Evolutionary conservation across 2,113 vertebrate species (phyloP).

Genomic region (Geothlypis trichas): DNA sequence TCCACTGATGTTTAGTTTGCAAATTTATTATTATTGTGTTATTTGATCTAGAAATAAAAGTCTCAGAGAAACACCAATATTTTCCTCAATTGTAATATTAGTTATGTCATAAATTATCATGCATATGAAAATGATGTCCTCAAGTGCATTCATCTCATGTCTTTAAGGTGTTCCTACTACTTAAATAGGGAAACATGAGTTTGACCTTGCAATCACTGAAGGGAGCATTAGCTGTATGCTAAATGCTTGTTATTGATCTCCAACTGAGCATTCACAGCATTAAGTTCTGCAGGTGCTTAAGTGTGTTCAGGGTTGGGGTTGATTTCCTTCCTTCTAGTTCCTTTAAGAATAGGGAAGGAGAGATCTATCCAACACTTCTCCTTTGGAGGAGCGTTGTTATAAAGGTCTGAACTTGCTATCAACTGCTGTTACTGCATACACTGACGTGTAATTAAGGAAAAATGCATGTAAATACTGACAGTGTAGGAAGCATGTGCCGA

Average conservation of each 20-base stretch:
- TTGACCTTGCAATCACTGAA: constrained; percentile 48
- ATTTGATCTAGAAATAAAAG: neutral
- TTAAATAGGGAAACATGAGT: neutral
- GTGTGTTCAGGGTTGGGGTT: neutral
- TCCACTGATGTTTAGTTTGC: neutral
- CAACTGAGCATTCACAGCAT: neutral
- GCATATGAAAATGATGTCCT: neutral
- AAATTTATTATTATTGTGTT: neutral
- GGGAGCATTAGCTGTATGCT: neutral
- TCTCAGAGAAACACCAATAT: neutral
- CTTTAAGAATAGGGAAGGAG: neutral
- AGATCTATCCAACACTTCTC: no score
- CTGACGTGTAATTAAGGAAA: neutral
- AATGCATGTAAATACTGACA: neutral
- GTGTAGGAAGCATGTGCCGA: neutral
- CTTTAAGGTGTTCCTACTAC: neutral
- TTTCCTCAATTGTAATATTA: neutral
- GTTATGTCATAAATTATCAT: neutral
- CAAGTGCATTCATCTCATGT: neutral
- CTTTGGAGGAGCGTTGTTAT: neutral
- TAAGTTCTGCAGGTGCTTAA: constrained; percentile 6
- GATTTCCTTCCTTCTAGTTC: constrained; percentile 6
- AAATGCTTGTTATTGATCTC: constrained; percentile 31
- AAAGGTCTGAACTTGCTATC: neutral
- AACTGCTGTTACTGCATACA: neutral